Percentiles rank a stretch among this genome's conserved stretches.
phyloP scores from a whole-genome alignment of 2,888 invertebrate genomes.

The Eueremaeus valkanovi region DNA sequence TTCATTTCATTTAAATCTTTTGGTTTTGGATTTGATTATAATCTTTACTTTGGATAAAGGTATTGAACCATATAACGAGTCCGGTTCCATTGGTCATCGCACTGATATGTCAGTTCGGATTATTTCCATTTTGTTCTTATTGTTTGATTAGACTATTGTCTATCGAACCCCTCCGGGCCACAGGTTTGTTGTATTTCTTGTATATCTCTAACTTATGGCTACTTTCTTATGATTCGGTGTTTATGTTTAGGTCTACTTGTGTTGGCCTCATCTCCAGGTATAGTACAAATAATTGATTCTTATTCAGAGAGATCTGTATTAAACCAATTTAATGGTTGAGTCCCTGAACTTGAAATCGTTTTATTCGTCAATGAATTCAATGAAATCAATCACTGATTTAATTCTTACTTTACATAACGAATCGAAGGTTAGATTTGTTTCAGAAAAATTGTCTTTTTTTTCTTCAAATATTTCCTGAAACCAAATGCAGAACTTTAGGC shows the following conservation, averaged over 20 bases:
- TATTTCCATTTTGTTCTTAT: slow-evolving; percentile 50
- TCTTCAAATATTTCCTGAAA: too few species aligned
- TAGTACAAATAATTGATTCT: slow-evolving; percentile 39
- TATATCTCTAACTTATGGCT: too few species aligned
- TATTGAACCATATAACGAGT: slow-evolving; percentile 48
- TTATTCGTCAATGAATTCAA: too few species aligned
- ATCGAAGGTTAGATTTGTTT: slow-evolving; percentile 42
- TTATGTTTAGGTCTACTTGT: slow-evolving; percentile 44
- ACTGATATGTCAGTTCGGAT: slow-evolving; percentile 50
- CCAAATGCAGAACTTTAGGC: too few species aligned
- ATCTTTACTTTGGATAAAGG: slow-evolving; percentile 41
- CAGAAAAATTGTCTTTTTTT: too few species aligned
- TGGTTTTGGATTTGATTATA: not conserved
- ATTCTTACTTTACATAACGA: too few species aligned
- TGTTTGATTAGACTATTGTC: slow-evolving; percentile 48
- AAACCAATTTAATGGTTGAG: not conserved
- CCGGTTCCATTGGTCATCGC: slow-evolving; percentile 50
- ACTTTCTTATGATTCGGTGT: too few species aligned
- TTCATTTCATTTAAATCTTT: not conserved
- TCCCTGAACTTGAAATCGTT: too few species aligned
- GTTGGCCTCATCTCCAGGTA: slow-evolving; percentile 49
- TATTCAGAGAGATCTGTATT: not conserved
- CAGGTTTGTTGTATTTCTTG: slow-evolving; percentile 51
- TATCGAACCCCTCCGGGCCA: slow-evolving; percentile 49
- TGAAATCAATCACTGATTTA: too few species aligned